phyloP scores from a whole-genome alignment of 2,888 invertebrate species.

The Eulithis prunata region DNA sequence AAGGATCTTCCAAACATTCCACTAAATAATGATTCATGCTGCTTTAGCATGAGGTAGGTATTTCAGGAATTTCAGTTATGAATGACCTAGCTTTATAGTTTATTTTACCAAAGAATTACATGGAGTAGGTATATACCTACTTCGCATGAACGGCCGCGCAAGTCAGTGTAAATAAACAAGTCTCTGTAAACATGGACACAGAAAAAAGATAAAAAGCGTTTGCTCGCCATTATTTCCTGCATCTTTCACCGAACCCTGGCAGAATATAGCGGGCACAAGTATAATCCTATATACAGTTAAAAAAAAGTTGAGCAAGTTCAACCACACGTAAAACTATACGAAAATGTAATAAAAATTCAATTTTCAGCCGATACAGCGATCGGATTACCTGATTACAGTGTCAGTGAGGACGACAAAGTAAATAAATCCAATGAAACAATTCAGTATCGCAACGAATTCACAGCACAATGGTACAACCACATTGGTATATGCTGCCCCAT shows the following conservation, averaged over 20 bases:
- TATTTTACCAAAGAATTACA: constrained; percentile 18
- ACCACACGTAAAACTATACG: constrained; percentile 39
- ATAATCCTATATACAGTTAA: constrained; percentile 49
- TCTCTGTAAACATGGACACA: constrained; percentile 75
- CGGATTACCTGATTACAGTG: constrained; percentile 59
- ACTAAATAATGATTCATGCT: constrained; percentile 12
- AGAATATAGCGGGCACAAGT: constrained; percentile 19
- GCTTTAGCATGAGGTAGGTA: constrained; percentile 6
- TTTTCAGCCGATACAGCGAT: constrained; percentile 44
- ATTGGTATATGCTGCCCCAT: constrained; percentile 71
- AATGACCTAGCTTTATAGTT: not conserved
- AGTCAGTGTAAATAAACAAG: constrained; percentile 80
- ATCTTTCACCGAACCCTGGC: constrained; percentile 37
- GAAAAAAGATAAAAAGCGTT: constrained; percentile 69
- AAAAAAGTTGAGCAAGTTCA: constrained; percentile 41
- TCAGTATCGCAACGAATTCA: constrained; percentile 65
- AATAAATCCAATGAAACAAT: constrained; percentile 71
- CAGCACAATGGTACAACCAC: constrained; percentile 77
- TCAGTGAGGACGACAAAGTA: constrained; percentile 62
- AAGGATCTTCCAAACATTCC: constrained; percentile 17
- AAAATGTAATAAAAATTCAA: constrained; percentile 30
- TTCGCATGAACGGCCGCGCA: constrained; percentile 47
- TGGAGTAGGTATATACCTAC: constrained; percentile 12
- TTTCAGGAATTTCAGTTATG: constrained; percentile 12
- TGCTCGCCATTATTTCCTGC: constrained; percentile 64